Percentiles rank a stretch among this genome's conserved stretches.
Evolutionary conservation across 2,888 invertebrate species (phyloP).

Genomic region (Torymus auratus): DNA sequence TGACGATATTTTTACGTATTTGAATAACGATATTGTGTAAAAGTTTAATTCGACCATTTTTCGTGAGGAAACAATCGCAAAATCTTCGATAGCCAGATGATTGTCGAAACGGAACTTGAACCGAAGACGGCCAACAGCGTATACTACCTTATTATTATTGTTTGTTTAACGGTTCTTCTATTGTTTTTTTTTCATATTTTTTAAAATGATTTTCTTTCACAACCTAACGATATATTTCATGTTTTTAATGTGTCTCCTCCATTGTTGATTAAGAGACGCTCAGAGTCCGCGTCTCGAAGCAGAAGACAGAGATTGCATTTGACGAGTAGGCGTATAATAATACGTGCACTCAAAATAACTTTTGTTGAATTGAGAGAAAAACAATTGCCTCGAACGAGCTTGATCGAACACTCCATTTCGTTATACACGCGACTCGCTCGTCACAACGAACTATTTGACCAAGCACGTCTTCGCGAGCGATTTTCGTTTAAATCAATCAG

Average conservation of each 20-base stretch:
- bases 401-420: background rate
- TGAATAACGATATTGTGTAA: conserved; percentile 1
- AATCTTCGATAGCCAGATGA: conserved; percentile 23
- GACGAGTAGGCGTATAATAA: background rate
- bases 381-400: background rate
- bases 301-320: conserved; percentile 40
- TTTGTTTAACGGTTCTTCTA: conserved; percentile 27
- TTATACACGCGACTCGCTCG: too few relatives aligned
- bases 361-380: conserved; percentile 27
- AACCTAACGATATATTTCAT: conserved; percentile 63
- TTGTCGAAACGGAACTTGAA: conserved; percentile 42
- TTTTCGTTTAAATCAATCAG: too few relatives aligned
- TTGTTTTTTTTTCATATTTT: conserved; percentile 42
- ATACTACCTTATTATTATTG: conserved; percentile 6
- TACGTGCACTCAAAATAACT: conserved; percentile 21
- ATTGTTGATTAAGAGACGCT: conserved; percentile 1
- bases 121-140: conserved; percentile 51
- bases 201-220: conserved; percentile 57
- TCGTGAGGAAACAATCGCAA: background rate
- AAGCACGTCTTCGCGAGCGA: too few relatives aligned
- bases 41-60: conserved; percentile 16
- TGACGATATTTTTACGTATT: background rate
- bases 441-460: too few relatives aligned
- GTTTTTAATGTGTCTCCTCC: conserved; percentile 16
- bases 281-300: conserved; percentile 25